Percentiles rank a stretch among this genome's conserved stretches.
Evolutionary conservation across 2,113 vertebrate genomes (phyloP).

Genomic region (Dromaius novaehollandiae): DNA sequence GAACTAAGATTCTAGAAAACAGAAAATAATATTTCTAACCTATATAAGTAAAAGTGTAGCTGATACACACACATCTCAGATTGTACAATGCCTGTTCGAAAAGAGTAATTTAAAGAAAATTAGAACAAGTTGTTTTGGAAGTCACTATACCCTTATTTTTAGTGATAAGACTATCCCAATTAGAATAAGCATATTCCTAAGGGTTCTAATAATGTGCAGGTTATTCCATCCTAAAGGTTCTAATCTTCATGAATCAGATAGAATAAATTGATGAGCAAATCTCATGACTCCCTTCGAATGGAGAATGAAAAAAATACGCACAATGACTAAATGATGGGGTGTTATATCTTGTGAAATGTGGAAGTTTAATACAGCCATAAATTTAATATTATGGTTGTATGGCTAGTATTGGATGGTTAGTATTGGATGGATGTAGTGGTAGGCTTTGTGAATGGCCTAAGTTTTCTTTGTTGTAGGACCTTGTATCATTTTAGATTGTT

Average conservation of each 20-base stretch:
- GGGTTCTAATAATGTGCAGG: neutral
- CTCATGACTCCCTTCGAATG: neutral
- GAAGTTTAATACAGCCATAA: neutral
- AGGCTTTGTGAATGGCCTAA: neutral
- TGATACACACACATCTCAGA: neutral
- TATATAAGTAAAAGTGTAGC: neutral
- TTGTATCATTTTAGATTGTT: neutral
- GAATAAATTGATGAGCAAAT: neutral
- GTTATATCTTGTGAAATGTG: neutral
- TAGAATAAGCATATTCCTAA: neutral
- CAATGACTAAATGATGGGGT: neutral
- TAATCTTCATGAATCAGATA: neutral
- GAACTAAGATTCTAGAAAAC: neutral
- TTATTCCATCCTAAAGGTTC: neutral
- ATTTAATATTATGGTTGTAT: neutral
- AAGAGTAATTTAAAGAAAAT: neutral
- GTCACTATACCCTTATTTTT: neutral
- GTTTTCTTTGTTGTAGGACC: neutral
- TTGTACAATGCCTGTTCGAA: neutral
- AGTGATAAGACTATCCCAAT: neutral
- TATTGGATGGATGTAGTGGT: neutral
- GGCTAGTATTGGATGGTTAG: neutral
- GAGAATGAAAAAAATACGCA: fast-evolving
- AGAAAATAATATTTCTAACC: neutral
- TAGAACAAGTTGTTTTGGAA: neutral